A percentile compares a stretch with the other conserved stretches of the same genome.
These are phyloP conservation scores for Zapus hudsonius DNA, from an alignment of 2,113 vertebrate genomes.

Conservation along the genomic window DNA sequence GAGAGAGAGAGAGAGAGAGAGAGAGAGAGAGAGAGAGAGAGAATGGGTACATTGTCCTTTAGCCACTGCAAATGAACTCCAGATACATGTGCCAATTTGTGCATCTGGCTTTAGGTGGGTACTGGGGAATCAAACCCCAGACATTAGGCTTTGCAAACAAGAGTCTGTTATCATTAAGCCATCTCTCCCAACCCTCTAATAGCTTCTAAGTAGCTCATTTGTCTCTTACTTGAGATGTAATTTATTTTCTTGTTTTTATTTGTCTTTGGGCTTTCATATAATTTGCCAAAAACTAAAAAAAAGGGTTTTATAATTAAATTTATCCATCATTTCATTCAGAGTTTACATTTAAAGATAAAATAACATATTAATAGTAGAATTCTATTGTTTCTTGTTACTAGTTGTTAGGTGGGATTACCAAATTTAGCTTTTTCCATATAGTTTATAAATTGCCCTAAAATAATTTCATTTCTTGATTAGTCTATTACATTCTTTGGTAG, in stretches of 20 bases:
- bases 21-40: too few species aligned
- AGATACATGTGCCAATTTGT: too few species aligned
- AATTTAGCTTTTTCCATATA: not conserved
- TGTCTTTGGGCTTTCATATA: not conserved
- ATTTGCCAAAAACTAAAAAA: not conserved
- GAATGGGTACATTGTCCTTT: too few species aligned
- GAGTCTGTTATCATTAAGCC: too few species aligned
- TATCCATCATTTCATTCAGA: not conserved
- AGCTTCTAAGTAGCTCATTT: not conserved
- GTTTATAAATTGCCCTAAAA: not conserved
- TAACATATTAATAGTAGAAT: not conserved
- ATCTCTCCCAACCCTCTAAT: not conserved
- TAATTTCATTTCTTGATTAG: conserved; percentile 13
- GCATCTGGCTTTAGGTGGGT: too few species aligned
- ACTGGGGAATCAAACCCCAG: too few species aligned
- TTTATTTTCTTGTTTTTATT: not conserved
- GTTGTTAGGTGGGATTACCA: not conserved
- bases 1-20: too few species aligned
- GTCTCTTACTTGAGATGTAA: not conserved
- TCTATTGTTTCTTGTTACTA: not conserved
- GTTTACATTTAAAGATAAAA: conserved; percentile 11
- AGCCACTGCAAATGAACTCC: too few species aligned
- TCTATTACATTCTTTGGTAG: not conserved
- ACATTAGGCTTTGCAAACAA: too few species aligned
- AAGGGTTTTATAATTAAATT: not conserved